Evolutionary conservation across 2,888 invertebrate genomes (phyloP).

Genomic region (Xylophagus ater): DNA sequence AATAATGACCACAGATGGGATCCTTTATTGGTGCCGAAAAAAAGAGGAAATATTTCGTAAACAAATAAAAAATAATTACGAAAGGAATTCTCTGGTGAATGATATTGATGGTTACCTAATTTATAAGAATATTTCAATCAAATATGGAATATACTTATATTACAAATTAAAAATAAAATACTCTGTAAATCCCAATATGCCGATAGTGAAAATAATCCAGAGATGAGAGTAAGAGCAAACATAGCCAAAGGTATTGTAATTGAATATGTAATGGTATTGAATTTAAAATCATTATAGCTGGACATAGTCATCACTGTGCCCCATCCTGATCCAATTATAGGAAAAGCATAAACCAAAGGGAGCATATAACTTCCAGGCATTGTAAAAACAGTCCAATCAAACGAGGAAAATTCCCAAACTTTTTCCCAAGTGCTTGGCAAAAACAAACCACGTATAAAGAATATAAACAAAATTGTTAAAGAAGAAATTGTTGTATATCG

Average conservation of each 20-base stretch:
- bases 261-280: slow-evolving; percentile 46
- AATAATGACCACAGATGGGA: slow-evolving; percentile 64
- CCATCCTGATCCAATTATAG: slow-evolving; percentile 77
- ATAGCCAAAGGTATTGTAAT: slow-evolving; percentile 1
- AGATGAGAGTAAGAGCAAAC: too few species aligned
- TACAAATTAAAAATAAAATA: too few species aligned
- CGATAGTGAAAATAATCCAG: too few species aligned
- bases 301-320: slow-evolving; percentile 72
- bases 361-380: slow-evolving; percentile 1
- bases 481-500: slow-evolving; percentile 8
- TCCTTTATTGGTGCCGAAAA: slow-evolving; percentile 55
- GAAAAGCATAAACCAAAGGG: slow-evolving; percentile 40
- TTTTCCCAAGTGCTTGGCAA: not conserved
- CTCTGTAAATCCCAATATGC: too few species aligned
- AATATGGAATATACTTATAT: too few species aligned
- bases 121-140: too few species aligned
- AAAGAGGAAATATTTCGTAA: too few species aligned
- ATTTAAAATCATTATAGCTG: slow-evolving; percentile 66
- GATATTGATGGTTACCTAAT: too few species aligned
- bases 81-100: too few species aligned
- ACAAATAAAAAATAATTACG: too few species aligned
- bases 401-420: not conserved
- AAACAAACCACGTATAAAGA: slow-evolving; percentile 2
- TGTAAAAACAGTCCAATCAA: not conserved
- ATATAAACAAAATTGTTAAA: slow-evolving; percentile 1